These are phyloP conservation scores for Armadillidium nasatum DNA, from an alignment of 1,140 invertebrate species.

Conservation along the genomic window DNA sequence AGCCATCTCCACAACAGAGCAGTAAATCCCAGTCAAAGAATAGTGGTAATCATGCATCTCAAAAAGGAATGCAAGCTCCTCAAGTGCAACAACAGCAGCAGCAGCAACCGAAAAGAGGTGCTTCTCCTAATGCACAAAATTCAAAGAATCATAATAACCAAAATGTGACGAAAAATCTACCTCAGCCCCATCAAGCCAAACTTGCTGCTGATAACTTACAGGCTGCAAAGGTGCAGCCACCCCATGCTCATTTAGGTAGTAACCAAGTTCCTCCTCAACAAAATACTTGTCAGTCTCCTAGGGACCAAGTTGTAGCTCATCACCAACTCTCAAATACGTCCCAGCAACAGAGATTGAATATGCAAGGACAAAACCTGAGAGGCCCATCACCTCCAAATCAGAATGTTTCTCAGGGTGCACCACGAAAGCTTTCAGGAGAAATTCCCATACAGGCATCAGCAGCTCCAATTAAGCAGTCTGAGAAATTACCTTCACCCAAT, in stretches of 20 bases:
- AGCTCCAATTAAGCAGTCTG: background rate
- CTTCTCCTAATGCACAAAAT: background rate
- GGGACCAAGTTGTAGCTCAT: background rate
- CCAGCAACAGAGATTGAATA: background rate
- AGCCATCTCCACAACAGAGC: background rate
- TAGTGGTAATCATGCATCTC: background rate
- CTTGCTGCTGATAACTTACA: background rate
- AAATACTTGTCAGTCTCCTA: background rate
- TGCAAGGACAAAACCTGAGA: background rate
- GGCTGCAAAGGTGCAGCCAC: background rate
- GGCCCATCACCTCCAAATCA: background rate
- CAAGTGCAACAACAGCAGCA: background rate
- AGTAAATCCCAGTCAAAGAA: background rate
- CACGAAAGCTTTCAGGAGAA: background rate
- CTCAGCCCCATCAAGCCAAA: background rate
- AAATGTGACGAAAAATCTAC: background rate
- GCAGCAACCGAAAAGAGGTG: background rate
- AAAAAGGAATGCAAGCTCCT: background rate
- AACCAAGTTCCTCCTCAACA: background rate
- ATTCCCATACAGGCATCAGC: background rate
- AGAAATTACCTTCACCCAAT: background rate
- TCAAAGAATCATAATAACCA: background rate
- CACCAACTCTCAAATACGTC: background rate
- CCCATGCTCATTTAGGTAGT: background rate
- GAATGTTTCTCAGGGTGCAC: background rate